phyloP scores from a whole-genome alignment of 2,888 invertebrate genomes.

The Dynastes grantii region DNA sequence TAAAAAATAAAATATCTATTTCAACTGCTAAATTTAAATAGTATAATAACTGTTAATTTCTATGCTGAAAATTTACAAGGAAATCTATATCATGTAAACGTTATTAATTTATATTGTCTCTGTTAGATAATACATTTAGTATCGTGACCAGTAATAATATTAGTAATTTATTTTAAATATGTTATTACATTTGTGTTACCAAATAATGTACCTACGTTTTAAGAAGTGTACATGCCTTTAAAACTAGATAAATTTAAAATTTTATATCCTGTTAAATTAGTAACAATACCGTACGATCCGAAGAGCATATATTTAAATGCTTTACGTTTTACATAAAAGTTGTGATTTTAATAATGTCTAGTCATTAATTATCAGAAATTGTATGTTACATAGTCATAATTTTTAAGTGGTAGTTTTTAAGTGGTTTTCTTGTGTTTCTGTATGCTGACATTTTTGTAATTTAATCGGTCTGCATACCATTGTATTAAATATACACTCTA shows the following conservation, averaged over 20 bases:
- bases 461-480: slow-evolving; percentile 19
- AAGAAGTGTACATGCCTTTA: slow-evolving; percentile 29
- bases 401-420: slow-evolving; percentile 42
- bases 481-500: slow-evolving; percentile 36
- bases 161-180: slow-evolving; percentile 31
- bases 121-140: slow-evolving; percentile 8
- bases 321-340: slow-evolving; percentile 43
- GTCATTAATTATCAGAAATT: slow-evolving; percentile 42
- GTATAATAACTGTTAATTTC: no score
- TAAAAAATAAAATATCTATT: no score
- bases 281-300: slow-evolving; percentile 7
- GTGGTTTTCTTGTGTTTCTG: slow-evolving; percentile 42
- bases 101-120: no score
- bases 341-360: slow-evolving; percentile 45
- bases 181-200: slow-evolving; percentile 43
- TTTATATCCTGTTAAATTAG: slow-evolving; percentile 16
- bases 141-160: slow-evolving; percentile 31
- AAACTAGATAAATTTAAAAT: slow-evolving; percentile 7
- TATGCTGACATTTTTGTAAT: slow-evolving; percentile 25
- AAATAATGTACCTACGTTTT: slow-evolving; percentile 42
- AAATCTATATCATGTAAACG: no score
- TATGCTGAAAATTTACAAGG: no score
- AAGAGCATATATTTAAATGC: slow-evolving; percentile 33
- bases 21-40: no score
- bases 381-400: slow-evolving; percentile 47